phyloP scores from a whole-genome alignment of 2,888 invertebrate genomes.

The Gnatocerus cornutus region DNA sequence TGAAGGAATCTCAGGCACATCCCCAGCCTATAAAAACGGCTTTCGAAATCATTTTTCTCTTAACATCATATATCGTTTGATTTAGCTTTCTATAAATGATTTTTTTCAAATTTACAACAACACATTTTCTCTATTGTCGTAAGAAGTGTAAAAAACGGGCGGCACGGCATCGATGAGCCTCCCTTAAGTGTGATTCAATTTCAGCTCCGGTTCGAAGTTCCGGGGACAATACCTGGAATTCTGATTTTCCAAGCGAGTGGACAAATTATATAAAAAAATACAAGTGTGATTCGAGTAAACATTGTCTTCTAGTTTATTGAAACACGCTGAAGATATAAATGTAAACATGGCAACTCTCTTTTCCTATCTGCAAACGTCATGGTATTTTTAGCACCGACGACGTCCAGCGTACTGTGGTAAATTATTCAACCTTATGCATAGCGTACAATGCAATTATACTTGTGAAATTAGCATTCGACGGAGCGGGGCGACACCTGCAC shows the following conservation, averaged over 20 bases:
- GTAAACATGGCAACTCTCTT: conserved; percentile 48
- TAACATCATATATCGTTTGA: conserved; percentile 23
- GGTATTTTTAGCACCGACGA: conserved; percentile 51
- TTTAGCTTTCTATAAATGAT: conserved; percentile 7
- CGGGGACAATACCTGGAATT: conserved; percentile 27
- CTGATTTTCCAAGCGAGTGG: conserved; percentile 32
- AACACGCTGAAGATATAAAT: conserved; percentile 49
- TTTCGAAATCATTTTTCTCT: conserved; percentile 16
- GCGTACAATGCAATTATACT: conserved; percentile 58
- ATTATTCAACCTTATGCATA: conserved; percentile 57
- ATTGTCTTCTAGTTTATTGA: conserved; percentile 33
- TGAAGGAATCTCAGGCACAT: conserved; percentile 20
- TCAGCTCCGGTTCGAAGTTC: conserved; percentile 17
- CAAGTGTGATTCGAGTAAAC: conserved; percentile 31
- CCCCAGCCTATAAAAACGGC: conserved; percentile 21
- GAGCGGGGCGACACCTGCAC: conserved; percentile 48
- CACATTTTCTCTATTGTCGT: conserved; percentile 21
- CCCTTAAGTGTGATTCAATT: conserved; percentile 40
- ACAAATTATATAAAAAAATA: conserved; percentile 11
- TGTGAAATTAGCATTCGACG: conserved; percentile 56
- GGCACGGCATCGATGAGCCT: conserved; percentile 18
- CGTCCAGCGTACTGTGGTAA: conserved; percentile 48
- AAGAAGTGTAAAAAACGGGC: conserved; percentile 1
- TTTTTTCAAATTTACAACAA: conserved; percentile 22
- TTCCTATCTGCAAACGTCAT: conserved; percentile 39